Conservation (phyloP, 2,888 invertebrate genomes). For the Sylvicola cinctus region DNA sequence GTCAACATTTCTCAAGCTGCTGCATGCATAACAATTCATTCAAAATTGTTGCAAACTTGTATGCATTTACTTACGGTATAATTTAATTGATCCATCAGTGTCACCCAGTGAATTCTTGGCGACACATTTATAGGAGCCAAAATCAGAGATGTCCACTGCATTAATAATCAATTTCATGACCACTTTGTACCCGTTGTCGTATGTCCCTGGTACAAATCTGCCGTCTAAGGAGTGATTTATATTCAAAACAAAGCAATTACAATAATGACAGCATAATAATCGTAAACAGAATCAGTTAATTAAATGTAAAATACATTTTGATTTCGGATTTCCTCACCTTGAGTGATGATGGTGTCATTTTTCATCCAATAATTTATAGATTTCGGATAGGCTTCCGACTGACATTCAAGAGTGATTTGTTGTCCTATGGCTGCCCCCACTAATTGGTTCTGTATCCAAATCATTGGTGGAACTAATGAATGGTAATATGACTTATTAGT, state of each 20-base stretch:
- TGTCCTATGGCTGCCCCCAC: conserved; percentile 44
- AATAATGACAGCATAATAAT: no score
- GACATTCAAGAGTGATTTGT: conserved; percentile 44
- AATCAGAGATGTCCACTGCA: conserved; percentile 41
- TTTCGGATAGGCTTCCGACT: conserved; percentile 50
- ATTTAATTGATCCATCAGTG: conserved; percentile 11
- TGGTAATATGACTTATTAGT: conserved; percentile 4
- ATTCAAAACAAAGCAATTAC: no score
- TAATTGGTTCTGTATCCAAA: conserved; percentile 50
- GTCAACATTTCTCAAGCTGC: no score
- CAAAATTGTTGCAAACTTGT: no score
- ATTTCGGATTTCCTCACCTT: conserved; percentile 25
- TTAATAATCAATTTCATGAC: conserved; percentile 51
- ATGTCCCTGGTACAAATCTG: conserved; percentile 27
- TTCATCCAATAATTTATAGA: conserved; percentile 55
- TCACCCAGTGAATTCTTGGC: conserved; percentile 64
- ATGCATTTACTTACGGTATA: background rate
- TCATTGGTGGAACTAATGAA: conserved; percentile 52
- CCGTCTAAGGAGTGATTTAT: no score
- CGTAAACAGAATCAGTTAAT: no score
- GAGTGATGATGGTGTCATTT: no score
- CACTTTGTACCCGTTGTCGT: conserved; percentile 56
- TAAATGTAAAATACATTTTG: no score
- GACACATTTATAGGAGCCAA: conserved; percentile 60
- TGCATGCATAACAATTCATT: no score